Conservation (phyloP, 2,888 invertebrate species). For the Orthonevra nobilis region DNA sequence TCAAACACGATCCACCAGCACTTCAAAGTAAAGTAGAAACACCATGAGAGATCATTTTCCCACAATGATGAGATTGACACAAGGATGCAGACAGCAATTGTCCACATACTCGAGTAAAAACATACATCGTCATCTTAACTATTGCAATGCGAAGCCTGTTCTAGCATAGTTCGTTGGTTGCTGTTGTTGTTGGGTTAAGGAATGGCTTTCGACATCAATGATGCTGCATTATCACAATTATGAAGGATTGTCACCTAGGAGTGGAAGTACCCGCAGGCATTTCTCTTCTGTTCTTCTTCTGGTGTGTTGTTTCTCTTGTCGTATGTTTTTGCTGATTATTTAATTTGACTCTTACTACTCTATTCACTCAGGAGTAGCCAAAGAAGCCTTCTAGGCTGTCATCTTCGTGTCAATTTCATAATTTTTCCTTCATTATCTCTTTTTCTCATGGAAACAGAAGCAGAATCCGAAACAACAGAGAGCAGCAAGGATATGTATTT, state of each 20-base stretch:
- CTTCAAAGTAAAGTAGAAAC: constrained; percentile 55
- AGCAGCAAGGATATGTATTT: constrained; percentile 41
- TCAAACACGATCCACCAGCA: constrained; percentile 59
- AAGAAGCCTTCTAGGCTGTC: constrained; percentile 51
- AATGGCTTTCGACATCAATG: constrained; percentile 58
- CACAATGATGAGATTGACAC: constrained; percentile 52
- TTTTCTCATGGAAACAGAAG: constrained; percentile 6
- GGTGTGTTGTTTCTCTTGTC: constrained; percentile 21
- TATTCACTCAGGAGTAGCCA: constrained; percentile 32
- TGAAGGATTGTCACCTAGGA: constrained; percentile 60
- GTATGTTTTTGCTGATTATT: constrained; percentile 48
- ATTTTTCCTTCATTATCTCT: constrained; percentile 62
- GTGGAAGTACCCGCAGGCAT: constrained; percentile 62
- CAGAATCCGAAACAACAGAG: too few relatives aligned
- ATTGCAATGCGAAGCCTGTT: constrained; percentile 15
- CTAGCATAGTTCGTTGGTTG: constrained; percentile 28
- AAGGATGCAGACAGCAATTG: constrained; percentile 68
- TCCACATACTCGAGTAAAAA: constrained; percentile 38
- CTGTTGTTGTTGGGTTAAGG: constrained; percentile 22
- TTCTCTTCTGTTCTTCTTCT: constrained; percentile 15
- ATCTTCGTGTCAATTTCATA: constrained; percentile 68
- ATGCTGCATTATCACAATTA: constrained; percentile 69
- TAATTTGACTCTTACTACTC: constrained; percentile 37
- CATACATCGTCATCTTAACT: constrained; percentile 18
- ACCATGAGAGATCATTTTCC: constrained; percentile 63